Evolutionary conservation across 2,797 vertebrate species (phyloP).

Genomic region (Helicolenus hilgendorfi): DNA sequence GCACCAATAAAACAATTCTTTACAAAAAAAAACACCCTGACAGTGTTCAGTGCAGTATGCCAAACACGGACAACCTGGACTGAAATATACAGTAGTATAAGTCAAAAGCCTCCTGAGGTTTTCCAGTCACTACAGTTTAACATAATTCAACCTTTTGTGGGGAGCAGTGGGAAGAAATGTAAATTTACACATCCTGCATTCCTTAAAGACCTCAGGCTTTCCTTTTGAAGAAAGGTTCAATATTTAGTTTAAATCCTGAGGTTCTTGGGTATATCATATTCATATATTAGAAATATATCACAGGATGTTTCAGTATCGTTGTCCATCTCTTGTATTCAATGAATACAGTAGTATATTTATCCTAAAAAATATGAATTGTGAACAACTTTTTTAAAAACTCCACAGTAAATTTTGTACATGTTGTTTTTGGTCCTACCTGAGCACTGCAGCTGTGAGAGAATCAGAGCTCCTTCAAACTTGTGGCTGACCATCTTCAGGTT

Average conservation of each 20-base stretch:
- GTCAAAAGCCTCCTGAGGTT: not conserved
- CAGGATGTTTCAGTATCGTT: not conserved
- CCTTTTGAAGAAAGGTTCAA: not conserved
- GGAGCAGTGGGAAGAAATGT: not conserved
- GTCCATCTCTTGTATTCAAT: not conserved
- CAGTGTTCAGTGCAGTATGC: not conserved
- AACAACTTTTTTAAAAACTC: not conserved
- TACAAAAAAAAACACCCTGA: not conserved
- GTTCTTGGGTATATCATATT: not conserved
- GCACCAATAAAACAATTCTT: too few species aligned
- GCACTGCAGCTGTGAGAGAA: conserved; percentile 98
- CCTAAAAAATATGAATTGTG: not conserved
- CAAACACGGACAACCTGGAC: not conserved
- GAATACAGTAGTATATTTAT: not conserved
- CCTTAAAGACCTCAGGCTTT: not conserved
- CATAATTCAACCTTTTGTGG: not conserved
- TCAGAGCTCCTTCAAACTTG: conserved; percentile 98
- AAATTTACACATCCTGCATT: not conserved
- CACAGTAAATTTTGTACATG: not conserved
- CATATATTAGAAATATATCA: not conserved
- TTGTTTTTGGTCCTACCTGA: conserved; percentile 90
- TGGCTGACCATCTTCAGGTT: conserved; percentile 99
- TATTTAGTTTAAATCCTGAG: not conserved
- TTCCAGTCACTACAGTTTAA: not conserved
- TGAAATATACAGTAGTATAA: not conserved